Evolutionary conservation across 2,113 vertebrate genomes (phyloP).

Genomic region (Rhinichthys klamathensis): DNA sequence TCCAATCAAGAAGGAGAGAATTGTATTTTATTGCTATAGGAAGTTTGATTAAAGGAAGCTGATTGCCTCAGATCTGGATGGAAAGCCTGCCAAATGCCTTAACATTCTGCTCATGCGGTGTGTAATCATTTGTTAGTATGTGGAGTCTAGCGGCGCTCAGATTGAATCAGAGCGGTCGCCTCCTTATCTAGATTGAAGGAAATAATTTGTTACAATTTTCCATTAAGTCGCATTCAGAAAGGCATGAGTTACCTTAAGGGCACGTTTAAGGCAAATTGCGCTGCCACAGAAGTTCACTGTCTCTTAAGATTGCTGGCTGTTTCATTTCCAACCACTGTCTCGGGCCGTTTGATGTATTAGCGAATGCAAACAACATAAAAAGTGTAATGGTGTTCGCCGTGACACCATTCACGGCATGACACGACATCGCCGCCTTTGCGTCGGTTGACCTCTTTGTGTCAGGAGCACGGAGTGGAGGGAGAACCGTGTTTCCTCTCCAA

Average conservation of each 20-base stretch:
- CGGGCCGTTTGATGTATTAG: neutral
- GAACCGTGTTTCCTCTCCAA: slow-evolving; percentile 16
- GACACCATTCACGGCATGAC: slow-evolving; percentile 11
- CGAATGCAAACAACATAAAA: slow-evolving; percentile 32
- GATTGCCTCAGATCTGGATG: slow-evolving; percentile 37
- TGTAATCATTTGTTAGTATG: slow-evolving; percentile 43
- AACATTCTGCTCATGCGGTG: slow-evolving; percentile 37
- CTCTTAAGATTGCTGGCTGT: slow-evolving; percentile 7
- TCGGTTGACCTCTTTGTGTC: slow-evolving; percentile 48
- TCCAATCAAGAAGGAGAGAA: slow-evolving; percentile 28
- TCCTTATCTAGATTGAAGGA: slow-evolving; percentile 47
- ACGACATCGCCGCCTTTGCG: slow-evolving; percentile 1
- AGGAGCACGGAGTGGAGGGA: slow-evolving; percentile 24
- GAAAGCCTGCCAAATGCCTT: slow-evolving; percentile 26
- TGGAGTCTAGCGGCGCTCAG: slow-evolving; percentile 18
- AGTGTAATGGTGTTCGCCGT: slow-evolving; percentile 5
- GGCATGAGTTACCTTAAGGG: slow-evolving; percentile 32
- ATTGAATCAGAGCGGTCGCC: slow-evolving; percentile 35
- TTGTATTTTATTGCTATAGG: slow-evolving; percentile 32
- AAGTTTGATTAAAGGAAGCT: slow-evolving; percentile 45
- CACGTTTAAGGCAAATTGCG: slow-evolving; percentile 30
- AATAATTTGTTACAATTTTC: slow-evolving; percentile 47
- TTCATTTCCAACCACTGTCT: slow-evolving; percentile 7
- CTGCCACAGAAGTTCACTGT: slow-evolving; percentile 3
- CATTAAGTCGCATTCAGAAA: slow-evolving; percentile 45